A percentile compares a stretch with the other conserved stretches of the same genome.
These are phyloP conservation scores for Gorsachius magnificus DNA, from an alignment of 2,797 vertebrate genomes.

Conservation along the genomic window DNA sequence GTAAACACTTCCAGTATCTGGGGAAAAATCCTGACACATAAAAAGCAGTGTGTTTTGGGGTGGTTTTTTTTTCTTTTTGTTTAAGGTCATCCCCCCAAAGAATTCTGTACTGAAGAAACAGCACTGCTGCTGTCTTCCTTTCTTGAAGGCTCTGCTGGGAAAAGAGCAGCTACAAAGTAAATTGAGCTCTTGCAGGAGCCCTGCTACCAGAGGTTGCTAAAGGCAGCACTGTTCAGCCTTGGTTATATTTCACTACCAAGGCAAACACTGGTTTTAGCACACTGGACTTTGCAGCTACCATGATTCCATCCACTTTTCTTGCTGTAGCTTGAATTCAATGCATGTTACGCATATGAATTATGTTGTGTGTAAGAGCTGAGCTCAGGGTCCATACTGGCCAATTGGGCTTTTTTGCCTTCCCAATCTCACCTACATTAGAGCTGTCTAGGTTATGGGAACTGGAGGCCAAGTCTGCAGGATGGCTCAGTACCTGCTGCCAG, in stretches of 20 bases:
- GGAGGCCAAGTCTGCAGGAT: rapidly evolving
- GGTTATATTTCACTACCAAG: not conserved
- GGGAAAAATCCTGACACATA: not conserved
- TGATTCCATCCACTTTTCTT: not conserved
- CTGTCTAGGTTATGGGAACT: not conserved
- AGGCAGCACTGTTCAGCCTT: not conserved
- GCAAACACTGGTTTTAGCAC: not conserved
- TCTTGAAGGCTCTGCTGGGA: not conserved
- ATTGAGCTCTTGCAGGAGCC: not conserved
- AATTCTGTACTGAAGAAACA: not conserved
- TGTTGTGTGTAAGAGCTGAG: not conserved
- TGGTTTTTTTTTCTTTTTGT: rapidly evolving
- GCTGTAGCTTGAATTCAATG: not conserved
- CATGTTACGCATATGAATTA: not conserved
- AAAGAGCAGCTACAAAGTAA: not conserved
- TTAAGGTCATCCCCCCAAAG: not conserved
- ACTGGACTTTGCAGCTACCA: not conserved
- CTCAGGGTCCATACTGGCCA: not conserved
- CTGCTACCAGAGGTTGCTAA: not conserved
- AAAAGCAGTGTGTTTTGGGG: rapidly evolving
- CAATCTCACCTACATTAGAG: not conserved
- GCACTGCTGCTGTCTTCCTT: not conserved
- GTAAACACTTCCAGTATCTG: not conserved
- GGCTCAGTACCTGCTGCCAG: not conserved
- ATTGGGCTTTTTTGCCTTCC: not conserved